These are phyloP conservation scores for Drosophila rellima DNA, from an alignment of 2,888 invertebrate species.

Conservation along the genomic window DNA sequence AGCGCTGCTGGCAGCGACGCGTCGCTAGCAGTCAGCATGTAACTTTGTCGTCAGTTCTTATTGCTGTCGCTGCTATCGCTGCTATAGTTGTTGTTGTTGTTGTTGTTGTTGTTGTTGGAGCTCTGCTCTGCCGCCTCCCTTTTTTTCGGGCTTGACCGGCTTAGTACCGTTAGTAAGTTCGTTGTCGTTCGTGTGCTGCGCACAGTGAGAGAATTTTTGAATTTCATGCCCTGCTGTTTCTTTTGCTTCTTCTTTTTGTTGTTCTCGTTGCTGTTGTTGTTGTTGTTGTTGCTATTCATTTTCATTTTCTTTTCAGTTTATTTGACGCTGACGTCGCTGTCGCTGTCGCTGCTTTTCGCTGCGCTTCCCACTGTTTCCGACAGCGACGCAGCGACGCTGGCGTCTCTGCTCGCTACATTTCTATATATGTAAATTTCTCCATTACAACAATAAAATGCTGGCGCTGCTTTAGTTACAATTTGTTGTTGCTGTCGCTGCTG, in stretches of 20 bases:
- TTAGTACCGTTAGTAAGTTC: constrained; percentile 81
- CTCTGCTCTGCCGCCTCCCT: constrained; percentile 55
- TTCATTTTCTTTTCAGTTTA: constrained; percentile 79
- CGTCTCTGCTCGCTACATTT: constrained; percentile 37
- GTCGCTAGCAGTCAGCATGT: constrained; percentile 66
- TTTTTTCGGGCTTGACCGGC: constrained; percentile 75
- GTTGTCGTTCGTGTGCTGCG: constrained; percentile 67
- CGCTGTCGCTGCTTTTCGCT: constrained; percentile 26
- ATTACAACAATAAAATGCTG: constrained; percentile 63
- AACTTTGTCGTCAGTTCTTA: constrained; percentile 78
- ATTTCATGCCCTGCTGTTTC: constrained; percentile 39
- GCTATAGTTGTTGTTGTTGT: constrained; percentile 35
- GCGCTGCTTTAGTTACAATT: constrained; percentile 63
- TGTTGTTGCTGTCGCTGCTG: constrained; percentile 60
- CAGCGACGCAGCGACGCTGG: constrained; percentile 47
- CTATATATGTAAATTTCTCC: constrained; percentile 75
- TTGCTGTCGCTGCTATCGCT: constrained; percentile 27
- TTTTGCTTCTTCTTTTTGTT: constrained; percentile 15
- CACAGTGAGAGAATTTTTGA: constrained; percentile 71
- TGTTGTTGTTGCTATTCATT: constrained; percentile 68
- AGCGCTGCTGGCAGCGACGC: constrained; percentile 46
- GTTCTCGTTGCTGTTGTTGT: constrained; percentile 17
- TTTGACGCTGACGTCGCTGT: constrained; percentile 45
- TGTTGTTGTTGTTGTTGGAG: constrained; percentile 53
- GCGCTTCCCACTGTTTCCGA: constrained; percentile 53